A percentile compares a stretch with the other conserved stretches of the same genome.
These are phyloP conservation scores for Argyresthia albistria DNA, from an alignment of 2,888 invertebrate species.

Conservation along the genomic window DNA sequence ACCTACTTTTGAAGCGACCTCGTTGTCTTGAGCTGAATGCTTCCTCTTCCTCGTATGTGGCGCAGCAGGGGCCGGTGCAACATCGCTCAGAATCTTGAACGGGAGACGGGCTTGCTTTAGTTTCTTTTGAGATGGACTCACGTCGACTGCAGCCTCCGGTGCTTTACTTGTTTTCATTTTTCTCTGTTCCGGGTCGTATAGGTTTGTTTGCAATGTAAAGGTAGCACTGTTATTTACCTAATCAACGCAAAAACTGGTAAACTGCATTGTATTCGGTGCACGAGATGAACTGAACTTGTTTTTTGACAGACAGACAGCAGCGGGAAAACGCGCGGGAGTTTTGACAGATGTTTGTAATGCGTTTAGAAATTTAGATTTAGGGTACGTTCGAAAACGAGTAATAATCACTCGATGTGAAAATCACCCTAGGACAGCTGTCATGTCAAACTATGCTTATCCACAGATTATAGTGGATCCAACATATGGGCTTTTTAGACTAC, in stretches of 20 bases:
- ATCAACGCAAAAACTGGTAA: constrained; percentile 15
- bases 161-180: constrained; percentile 56
- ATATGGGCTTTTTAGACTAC: no score
- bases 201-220: no score
- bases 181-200: neutral
- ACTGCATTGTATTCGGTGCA: constrained; percentile 26
- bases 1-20: constrained; percentile 43
- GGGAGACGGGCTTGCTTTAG: constrained; percentile 75
- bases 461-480: no score
- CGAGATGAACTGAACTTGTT: neutral
- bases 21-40: constrained; percentile 42
- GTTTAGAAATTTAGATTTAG: constrained; percentile 1
- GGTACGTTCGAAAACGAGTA: no score
- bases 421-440: no score
- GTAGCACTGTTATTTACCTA: neutral
- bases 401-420: no score
- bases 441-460: no score
- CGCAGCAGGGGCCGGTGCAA: constrained; percentile 35
- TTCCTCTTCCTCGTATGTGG: constrained; percentile 55
- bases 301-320: constrained; percentile 30
- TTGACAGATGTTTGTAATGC: neutral
- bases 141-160: constrained; percentile 34
- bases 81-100: constrained; percentile 67
- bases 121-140: constrained; percentile 69
- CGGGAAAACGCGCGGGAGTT: constrained; percentile 47